Percentiles rank a stretch among this genome's conserved stretches.
Conservation (phyloP, 2,797 vertebrate genomes). For the Pangasius krempfi region DNA sequence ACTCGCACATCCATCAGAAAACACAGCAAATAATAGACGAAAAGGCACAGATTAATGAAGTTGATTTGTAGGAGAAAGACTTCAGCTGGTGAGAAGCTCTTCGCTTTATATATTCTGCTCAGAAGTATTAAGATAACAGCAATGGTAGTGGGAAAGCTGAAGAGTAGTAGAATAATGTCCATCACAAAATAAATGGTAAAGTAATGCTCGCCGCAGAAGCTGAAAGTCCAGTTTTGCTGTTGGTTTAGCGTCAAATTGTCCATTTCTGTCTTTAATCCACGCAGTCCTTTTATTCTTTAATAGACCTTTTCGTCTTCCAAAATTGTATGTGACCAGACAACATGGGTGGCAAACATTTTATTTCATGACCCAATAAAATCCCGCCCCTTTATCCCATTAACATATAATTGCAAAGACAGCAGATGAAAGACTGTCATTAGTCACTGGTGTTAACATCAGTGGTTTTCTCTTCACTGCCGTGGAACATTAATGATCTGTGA, state of each 20-base stretch:
- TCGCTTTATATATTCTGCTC: not conserved
- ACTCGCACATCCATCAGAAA: not conserved
- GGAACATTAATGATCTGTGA: not conserved
- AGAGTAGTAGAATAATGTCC: not conserved
- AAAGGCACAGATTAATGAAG: not conserved
- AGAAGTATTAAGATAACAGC: not conserved
- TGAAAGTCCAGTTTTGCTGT: not conserved
- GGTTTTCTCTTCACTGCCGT: not conserved
- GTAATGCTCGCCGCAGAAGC: not conserved
- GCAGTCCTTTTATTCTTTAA: not conserved
- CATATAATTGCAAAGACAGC: not conserved
- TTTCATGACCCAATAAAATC: not conserved
- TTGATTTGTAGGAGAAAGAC: conserved; percentile 18
- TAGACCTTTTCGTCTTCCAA: too few relatives aligned
- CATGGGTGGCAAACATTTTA: not conserved
- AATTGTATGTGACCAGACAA: not conserved
- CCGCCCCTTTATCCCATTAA: not conserved
- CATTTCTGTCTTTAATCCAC: not conserved
- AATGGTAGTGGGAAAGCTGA: not conserved
- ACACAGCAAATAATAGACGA: not conserved
- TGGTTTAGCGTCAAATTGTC: not conserved
- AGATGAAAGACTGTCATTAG: not conserved
- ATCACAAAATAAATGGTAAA: fast-evolving
- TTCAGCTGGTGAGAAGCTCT: not conserved
- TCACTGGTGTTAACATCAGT: not conserved